Conservation (phyloP, 1,140 invertebrate species). For the Lucilia cuprina region DNA sequence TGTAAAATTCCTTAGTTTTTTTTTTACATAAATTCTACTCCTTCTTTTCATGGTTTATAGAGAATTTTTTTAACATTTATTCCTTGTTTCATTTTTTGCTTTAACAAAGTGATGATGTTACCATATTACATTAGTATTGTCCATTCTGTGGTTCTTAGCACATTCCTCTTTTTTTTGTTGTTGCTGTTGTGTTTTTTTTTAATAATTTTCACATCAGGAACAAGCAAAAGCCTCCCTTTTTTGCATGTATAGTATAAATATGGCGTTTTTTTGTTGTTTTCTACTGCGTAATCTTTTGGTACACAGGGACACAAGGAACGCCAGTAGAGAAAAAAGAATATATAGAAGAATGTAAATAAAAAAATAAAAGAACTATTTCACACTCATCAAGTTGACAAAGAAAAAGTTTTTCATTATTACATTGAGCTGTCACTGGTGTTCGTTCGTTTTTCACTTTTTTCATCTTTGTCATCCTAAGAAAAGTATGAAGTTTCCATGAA, state of each 20-base stretch:
- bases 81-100: not conserved
- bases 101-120: not conserved
- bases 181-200: no score
- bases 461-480: conserved; percentile 7
- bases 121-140: conserved; percentile 14
- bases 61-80: not conserved
- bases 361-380: conserved; percentile 38
- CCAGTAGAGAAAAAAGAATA: not conserved
- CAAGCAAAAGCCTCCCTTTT: not conserved
- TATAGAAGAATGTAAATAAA: not conserved
- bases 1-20: not conserved
- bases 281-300: conserved; percentile 5
- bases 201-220: not conserved
- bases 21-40: not conserved
- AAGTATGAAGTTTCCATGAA: conserved; percentile 11
- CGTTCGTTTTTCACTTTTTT: conserved; percentile 40
- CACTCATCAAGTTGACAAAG: conserved; percentile 60
- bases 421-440: conserved; percentile 49
- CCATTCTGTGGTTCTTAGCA: conserved; percentile 7
- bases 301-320: not conserved
- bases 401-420: conserved; percentile 60
- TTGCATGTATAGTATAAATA: not conserved
- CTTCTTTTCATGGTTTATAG: not conserved
- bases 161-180: not conserved
- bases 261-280: not conserved